Base-by-base conservation (phyloP, 1,140 invertebrate genomes). In the Dolichoris vasculosae region DNA sequence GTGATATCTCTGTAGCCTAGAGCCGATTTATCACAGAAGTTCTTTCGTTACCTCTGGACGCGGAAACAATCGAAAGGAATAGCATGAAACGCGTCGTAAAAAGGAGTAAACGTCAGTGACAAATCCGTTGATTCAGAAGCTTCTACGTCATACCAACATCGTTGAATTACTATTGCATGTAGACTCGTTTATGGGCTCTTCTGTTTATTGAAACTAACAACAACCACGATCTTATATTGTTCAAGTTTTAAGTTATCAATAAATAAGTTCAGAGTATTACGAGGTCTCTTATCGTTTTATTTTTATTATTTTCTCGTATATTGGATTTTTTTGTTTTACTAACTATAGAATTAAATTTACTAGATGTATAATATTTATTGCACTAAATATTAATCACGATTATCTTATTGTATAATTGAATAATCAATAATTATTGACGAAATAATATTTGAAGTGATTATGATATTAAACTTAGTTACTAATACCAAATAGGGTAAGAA, bases 171-270 rank as follows among this genome's bases (percentile, higher is more conserved):
- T 26, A 26, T 59, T 30, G 15, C 43, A 76, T 48, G 30, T 32
- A 59, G 15, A 63, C 32, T 13, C 38, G 64, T 82, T 59, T 51
- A 82, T 55, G 13, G 23, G 48, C 67, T 59, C 26, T n/a, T 69
- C 26, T 81, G 38, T 81, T 67, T 63, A 81, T 59, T 30, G n/a
- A 20, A 67, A 32, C 63, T 67, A 63, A 71, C 64, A 71, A 71
- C 32, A 73, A 59, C 35, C 3, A 43, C 38, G 48, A 59, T 40
- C 17, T 75, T 48, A 87, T 63, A 82, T 71, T 79, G 76, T 79
- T 64, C 69, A 82, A 88, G 88, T 88, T 89, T 89, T 85, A 86
- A 86, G 78, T 86, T 40, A 83, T 83, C 88, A 87, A 89, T 90
- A 90, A 90, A 89, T 89, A 90, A 88, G 87, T 86, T 82, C 82